Evolutionary conservation across 2,113 vertebrate genomes (phyloP), one percentile per base, ranked within the genome.

Genomic region (Hippolais icterina): DNA sequence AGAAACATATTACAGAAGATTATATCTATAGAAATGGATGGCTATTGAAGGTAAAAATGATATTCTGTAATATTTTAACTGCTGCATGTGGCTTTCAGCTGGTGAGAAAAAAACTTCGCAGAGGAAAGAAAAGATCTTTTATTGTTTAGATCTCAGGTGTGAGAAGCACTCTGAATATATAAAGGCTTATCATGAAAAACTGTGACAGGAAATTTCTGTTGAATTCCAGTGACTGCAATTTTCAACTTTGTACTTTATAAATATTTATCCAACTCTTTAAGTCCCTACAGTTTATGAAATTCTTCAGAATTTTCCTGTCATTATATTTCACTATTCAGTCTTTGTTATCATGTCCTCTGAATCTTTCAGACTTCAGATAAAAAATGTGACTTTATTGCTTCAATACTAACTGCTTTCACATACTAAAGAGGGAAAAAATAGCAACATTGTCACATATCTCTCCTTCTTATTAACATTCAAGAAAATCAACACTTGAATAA

Each of bases 231-330:
- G 70, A 93, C 78, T 96, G 60, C 61, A 47, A 76, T 82, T 87
- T 92, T 96, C 70, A 75, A 29, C 63, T 91, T 87, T 50, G 68
- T 80, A 77, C 60, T 90, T 94, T 71, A 89, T 95, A 96, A 96
- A 93, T 96, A 96, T 97, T 93, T 96, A 95, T 95, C 41, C 61
- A 86, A 29, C 39, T 80, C 56, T 41, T 89, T 66, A 90, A 66
- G 57, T 84, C 78, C 25, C 57, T 91, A 15, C 47, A 53, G 28
- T 77, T 88, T 91, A 78, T 88, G 15, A 90, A 89, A 93, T 77
- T 91, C 70, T 76, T 69, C 23, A 94, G 69, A 76, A 64, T 87
- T 85, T 93, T 77, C 39, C 49, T 52, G 74, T 93, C 71, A 85
- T 80, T 46, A 25, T 87, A 79, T 92, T 82, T 85, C 46, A 64